Evolutionary conservation across 2,797 vertebrate species (phyloP), one percentile per base, ranked within the genome.

Genomic region (Esox lucius): DNA sequence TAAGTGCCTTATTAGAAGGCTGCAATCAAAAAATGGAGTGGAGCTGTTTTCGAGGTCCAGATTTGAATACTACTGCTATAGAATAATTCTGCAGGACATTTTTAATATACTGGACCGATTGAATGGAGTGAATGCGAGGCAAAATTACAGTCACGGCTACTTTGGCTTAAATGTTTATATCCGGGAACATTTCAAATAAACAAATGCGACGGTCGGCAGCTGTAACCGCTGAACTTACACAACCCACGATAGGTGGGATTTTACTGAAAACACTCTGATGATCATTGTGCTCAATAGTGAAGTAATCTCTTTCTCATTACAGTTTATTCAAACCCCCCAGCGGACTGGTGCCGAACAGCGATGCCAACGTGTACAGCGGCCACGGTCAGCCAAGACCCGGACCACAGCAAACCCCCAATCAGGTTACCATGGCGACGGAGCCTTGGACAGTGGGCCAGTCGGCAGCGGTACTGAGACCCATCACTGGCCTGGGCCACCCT

Each of bases 241-340:
- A 46, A 42, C 42, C 39, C 31, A 9, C 8, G 65, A 39, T 33
- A 39, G 33, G 7, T 67, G 17, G 17, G 33, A 67, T 19, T 2
- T 39, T 8, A 33, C 33, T 39, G 16, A 5, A 67, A 39, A 28
- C 28, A 19, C 62, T 59, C 62, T 53, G n/a, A 71, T 71, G 76
- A 2, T 66, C 19, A 81, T 74, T 73, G 76, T 71, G 46, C 72
- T 71, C 79, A 65, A 61, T 17, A 79, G 9, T 42, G 67, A 68
- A 70, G 73, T 64, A 42, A 51, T 64, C 69, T 31, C 53, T 61
- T 33, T 75, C 35, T 24, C 35, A 74, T 74, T 79, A 78, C 84
- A 94, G 93, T 85, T 85, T 93, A 84, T 93, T 87, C 67, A 81
- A 64, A 62, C 42, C 78, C 62, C 74, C 93, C 72, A 86, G 86